Percentiles rank a stretch among this genome's conserved stretches.
These are phyloP conservation scores for Gadus macrocephalus DNA, from an alignment of 2,113 vertebrate genomes.

Conservation along the genomic window DNA sequence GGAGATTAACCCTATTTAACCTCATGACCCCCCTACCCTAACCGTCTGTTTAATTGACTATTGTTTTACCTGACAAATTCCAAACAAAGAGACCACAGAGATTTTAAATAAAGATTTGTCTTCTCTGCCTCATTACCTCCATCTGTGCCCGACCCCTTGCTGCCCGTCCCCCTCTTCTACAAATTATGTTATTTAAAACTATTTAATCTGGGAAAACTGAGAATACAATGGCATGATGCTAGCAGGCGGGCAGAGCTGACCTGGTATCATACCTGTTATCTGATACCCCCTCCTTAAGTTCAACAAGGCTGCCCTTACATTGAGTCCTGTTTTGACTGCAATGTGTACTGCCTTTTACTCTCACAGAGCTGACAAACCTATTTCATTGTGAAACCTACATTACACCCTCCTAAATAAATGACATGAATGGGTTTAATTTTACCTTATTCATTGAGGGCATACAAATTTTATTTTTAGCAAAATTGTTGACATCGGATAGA, in stretches of 20 bases:
- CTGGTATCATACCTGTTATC: conserved; percentile 4
- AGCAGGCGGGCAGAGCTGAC: not conserved
- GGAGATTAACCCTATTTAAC: no score
- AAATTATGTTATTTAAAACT: not conserved
- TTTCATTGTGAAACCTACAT: not conserved
- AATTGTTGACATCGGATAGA: not conserved
- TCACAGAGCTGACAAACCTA: not conserved
- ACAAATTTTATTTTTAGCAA: not conserved
- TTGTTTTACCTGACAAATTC: not conserved
- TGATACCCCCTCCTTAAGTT: not conserved
- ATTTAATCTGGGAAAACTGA: conserved; percentile 2
- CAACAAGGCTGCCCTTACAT: not conserved
- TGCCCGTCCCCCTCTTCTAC: not conserved
- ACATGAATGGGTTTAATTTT: not conserved
- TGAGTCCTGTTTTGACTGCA: not conserved
- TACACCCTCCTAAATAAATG: no score
- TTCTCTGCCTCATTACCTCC: not conserved
- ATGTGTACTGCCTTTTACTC: not conserved
- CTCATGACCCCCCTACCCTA: no score
- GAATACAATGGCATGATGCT: not conserved
- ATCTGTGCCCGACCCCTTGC: not conserved
- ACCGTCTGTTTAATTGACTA: no score
- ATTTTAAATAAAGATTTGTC: conserved; percentile 13
- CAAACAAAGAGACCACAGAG: conserved; percentile 7
- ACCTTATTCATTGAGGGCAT: not conserved